These are phyloP conservation scores for Orchesella flavescens DNA, from an alignment of 2,888 invertebrate genomes.

Conservation along the genomic window DNA sequence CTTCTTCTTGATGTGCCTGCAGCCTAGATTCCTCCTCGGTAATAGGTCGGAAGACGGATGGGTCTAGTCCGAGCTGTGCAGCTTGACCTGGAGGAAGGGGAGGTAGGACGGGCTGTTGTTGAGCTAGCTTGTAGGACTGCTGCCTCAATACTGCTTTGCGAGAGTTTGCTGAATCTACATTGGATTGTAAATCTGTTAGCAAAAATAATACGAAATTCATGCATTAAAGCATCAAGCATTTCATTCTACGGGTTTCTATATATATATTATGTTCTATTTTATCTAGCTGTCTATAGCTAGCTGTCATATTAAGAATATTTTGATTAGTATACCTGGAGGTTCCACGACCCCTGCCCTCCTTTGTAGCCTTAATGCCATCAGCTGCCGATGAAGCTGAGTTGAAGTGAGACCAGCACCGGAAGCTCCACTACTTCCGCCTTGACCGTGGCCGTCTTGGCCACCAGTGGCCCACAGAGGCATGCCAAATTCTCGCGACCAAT, in stretches of 20 bases:
- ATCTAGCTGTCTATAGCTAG: not conserved
- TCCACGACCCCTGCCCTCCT: slow-evolving; percentile 68
- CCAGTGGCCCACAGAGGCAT: slow-evolving; percentile 6
- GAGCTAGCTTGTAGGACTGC: slow-evolving; percentile 90
- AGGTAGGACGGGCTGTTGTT: slow-evolving; percentile 84
- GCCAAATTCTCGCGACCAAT: slow-evolving; percentile 15
- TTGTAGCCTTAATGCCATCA: slow-evolving; percentile 70
- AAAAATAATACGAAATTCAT: slow-evolving; percentile 46
- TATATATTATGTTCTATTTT: not conserved
- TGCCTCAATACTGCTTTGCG: slow-evolving; percentile 80
- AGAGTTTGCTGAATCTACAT: slow-evolving; percentile 59
- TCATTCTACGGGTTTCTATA: not conserved
- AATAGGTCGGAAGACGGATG: slow-evolving; percentile 69
- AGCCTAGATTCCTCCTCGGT: slow-evolving; percentile 65
- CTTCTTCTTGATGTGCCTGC: slow-evolving; percentile 60
- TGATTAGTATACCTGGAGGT: slow-evolving; percentile 61
- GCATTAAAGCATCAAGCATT: slow-evolving; percentile 23
- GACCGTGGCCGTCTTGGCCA: not conserved
- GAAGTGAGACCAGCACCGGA: slow-evolving; percentile 49
- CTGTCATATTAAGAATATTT: not conserved
- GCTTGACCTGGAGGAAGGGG: slow-evolving; percentile 79
- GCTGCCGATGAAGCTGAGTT: slow-evolving; percentile 69
- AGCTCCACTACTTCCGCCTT: slow-evolving; percentile 2
- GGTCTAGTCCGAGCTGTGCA: slow-evolving; percentile 63
- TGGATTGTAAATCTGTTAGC: slow-evolving; percentile 56